phyloP scores from a whole-genome alignment of 92 coral and sea anemone species.

The Bergia sp. region DNA sequence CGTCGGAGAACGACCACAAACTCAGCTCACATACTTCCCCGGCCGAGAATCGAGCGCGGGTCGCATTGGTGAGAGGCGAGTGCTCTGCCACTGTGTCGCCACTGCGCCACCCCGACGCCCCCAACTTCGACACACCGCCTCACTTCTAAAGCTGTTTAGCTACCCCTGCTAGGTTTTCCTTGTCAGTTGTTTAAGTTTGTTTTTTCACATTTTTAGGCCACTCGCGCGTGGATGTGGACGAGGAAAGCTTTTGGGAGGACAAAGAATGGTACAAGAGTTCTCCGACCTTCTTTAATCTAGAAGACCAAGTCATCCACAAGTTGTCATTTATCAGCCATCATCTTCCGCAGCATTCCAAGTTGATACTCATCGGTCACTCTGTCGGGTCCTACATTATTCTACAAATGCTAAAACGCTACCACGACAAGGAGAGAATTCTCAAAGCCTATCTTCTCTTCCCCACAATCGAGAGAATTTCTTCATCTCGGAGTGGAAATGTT shows the following conservation, averaged over 20 bases:
- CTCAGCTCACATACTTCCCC: too few species aligned
- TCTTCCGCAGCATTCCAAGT: constrained; percentile 67
- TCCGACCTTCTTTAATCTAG: constrained; percentile 53
- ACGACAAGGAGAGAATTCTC: constrained; percentile 74
- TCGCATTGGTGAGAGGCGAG: too few species aligned
- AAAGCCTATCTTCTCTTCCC: constrained; percentile 92
- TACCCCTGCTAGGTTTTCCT: too few species aligned
- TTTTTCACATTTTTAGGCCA: constrained; percentile 7
- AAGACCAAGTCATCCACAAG: constrained; percentile 92
- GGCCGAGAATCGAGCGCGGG: too few species aligned
- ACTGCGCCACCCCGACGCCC: too few species aligned
- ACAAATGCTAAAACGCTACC: constrained; percentile 87
- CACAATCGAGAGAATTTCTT: constrained; percentile 90
- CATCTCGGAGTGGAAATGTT: constrained; percentile 93
- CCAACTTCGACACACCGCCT: too few species aligned
- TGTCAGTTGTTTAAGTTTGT: too few species aligned
- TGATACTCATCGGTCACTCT: constrained; percentile 91
- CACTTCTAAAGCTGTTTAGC: too few species aligned
- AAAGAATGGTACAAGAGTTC: constrained; percentile 40
- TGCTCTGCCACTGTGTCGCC: too few species aligned
- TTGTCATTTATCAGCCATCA: constrained; percentile 77
- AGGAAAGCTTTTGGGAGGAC: constrained; percentile 43
- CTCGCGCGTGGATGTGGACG: constrained; percentile 45
- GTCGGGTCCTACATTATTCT: constrained; percentile 88
- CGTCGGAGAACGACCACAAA: too few species aligned